Base-by-base conservation (phyloP, 1,140 invertebrate genomes). In the Ceratina australensis region DNA sequence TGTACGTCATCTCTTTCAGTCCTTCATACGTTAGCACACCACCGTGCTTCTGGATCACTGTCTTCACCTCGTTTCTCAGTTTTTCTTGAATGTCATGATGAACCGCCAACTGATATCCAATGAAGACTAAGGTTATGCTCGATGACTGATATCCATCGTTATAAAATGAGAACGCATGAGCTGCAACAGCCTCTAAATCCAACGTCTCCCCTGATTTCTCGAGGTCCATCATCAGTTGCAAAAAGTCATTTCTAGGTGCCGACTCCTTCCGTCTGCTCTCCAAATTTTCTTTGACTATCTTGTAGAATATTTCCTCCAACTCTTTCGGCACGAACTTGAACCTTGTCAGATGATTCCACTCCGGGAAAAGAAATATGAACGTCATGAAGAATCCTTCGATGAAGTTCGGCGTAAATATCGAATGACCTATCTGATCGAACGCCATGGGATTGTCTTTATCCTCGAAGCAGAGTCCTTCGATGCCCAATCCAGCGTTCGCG, bases 401-500 rank as follows among this genome's bases (percentile, higher is more conserved):
- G 0, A 57, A 7, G 0, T 52, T 77, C 3, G 78, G 67, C 10
- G 75, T 65, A 12, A 86, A 88, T 54, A 89, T 82, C 59, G 24
- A 78, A 50, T 57, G 78, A 49, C 72, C 89, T 72, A 83, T 86
- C 0, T 76, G 13, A 0, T 66, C 24, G 10, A 88, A 87, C 0
- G 83, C 50, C 5, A 33, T 10, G 0, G 59, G 0, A 4, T 78
- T 33, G 0, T 49, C 28, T 20, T 74, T 33, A 2, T 87, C 80
- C 0, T 65, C 68, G 72, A 87, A 89, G 47, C 80, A 81, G 26
- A 88, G n/a, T n/a, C n/a, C n/a, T n/a, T n/a, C n/a, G n/a, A n/a
- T n/a, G n/a, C n/a, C n/a, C n/a, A n/a, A n/a, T 0, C 91, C 93
- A 18, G 90, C 90, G 64, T 88, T 91, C 4, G 92, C 90, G 5